A percentile compares a stretch with the other conserved stretches of the same genome.
Evolutionary conservation across 2,888 invertebrate genomes (phyloP).

Genomic region (Yponomeuta sedellus): DNA sequence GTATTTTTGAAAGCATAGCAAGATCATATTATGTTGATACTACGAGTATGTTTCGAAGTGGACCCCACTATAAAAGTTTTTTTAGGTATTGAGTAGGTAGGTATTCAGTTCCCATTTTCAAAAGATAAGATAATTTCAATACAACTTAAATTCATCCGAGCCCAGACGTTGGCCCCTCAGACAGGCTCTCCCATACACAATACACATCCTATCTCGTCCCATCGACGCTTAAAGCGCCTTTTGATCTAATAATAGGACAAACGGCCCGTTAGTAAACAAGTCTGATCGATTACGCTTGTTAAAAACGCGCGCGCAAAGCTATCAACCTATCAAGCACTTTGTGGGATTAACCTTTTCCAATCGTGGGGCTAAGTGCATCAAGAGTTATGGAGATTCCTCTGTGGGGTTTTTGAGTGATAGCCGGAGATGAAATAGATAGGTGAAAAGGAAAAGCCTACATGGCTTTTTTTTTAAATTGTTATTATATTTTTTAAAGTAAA

Average conservation of each 20-base stretch:
- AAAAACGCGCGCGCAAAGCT: neutral
- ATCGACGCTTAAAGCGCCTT: constrained; percentile 31
- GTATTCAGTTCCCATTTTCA: no score
- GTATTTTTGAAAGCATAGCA: no score
- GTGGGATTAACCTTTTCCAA: constrained; percentile 23
- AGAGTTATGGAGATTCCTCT: neutral
- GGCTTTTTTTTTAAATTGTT: no score
- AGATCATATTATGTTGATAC: no score
- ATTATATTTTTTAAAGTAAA: no score
- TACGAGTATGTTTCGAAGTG: no score
- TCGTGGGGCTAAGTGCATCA: neutral
- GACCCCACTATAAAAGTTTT: no score
- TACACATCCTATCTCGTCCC: neutral
- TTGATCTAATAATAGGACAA: constrained; percentile 65
- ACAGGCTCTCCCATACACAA: neutral
- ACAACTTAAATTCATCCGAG: no score
- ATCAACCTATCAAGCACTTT: constrained; percentile 4
- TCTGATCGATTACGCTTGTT: constrained; percentile 12
- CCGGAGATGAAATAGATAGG: neutral
- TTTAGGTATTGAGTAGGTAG: no score
- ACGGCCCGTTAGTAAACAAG: constrained; percentile 29
- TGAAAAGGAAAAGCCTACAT: no score
- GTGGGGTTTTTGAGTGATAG: neutral
- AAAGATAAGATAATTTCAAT: no score
- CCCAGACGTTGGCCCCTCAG: neutral